Conservation (phyloP, 1,140 invertebrate species). For the Temnothorax nylanderi region DNA sequence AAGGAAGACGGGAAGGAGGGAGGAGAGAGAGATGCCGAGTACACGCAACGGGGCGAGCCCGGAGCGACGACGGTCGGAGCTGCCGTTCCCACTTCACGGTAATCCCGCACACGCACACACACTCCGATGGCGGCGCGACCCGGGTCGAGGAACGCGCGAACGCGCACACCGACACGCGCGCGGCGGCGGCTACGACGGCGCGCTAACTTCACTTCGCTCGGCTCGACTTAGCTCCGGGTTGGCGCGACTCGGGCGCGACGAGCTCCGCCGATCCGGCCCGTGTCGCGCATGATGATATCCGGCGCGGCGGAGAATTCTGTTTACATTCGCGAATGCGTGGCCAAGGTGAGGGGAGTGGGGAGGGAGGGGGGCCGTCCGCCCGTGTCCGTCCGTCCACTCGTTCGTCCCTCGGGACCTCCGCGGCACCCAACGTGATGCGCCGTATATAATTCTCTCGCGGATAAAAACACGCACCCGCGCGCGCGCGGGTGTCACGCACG, state of each 20-base stretch:
- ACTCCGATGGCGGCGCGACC: neutral
- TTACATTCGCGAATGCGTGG: constrained; percentile 70
- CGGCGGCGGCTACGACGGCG: neutral
- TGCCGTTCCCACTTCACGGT: constrained; percentile 50
- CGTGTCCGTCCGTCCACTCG: neutral
- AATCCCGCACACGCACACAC: constrained; percentile 22
- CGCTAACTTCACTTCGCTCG: neutral
- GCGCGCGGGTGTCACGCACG: neutral
- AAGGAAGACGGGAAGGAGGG: neutral
- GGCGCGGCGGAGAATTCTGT: constrained; percentile 75
- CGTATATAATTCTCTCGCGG: constrained; percentile 61
- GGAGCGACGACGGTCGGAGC: constrained; percentile 10
- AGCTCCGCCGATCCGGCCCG: neutral
- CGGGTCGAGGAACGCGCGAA: constrained; percentile 20
- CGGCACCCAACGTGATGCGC: constrained; percentile 61
- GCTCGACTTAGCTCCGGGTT: neutral
- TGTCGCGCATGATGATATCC: constrained; percentile 73
- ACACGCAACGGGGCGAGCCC: constrained; percentile 47
- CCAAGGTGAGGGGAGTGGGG: too few species aligned
- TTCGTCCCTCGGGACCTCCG: neutral
- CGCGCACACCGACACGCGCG: neutral
- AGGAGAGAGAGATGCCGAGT: neutral
- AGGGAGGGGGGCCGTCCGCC: neutral
- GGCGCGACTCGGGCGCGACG: neutral
- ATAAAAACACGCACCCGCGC: constrained; percentile 64